phyloP scores from a whole-genome alignment of 2,797 vertebrate species.

The Trichosurus vulpecula region DNA sequence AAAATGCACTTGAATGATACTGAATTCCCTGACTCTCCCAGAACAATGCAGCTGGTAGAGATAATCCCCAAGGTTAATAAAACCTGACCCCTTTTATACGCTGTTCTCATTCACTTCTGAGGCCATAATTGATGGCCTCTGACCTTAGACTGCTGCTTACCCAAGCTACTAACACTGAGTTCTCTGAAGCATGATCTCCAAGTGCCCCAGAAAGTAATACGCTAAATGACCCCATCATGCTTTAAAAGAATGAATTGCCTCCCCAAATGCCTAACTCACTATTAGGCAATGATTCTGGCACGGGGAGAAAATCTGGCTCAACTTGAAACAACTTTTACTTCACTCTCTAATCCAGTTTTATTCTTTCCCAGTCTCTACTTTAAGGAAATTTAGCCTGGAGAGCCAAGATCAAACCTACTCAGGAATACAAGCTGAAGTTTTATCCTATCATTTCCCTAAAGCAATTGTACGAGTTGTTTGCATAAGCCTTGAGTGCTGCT shows the following conservation, averaged over 20 bases:
- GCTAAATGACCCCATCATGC: background rate
- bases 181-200: slow-evolving; percentile 38
- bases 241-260: background rate
- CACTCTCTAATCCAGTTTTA: slow-evolving; percentile 49
- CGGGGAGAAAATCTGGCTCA: background rate
- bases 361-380: slow-evolving; percentile 46
- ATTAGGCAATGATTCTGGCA: background rate
- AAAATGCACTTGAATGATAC: background rate
- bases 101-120: background rate
- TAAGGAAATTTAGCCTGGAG: slow-evolving; percentile 56
- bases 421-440: slow-evolving; percentile 68
- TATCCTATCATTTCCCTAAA: slow-evolving; percentile 72
- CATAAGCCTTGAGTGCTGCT: slow-evolving; percentile 68
- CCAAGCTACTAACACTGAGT: background rate
- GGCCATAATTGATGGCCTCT: background rate
- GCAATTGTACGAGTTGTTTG: slow-evolving; percentile 69
- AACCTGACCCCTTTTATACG: background rate
- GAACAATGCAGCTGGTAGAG: background rate
- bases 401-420: slow-evolving; percentile 74
- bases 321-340: slow-evolving; percentile 15
- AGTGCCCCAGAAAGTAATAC: background rate
- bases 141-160: background rate
- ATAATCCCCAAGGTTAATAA: background rate
- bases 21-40: background rate
- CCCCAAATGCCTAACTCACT: background rate